phyloP scores from a whole-genome alignment of 2,888 invertebrate species.

The Listrodromus nycthemerus region DNA sequence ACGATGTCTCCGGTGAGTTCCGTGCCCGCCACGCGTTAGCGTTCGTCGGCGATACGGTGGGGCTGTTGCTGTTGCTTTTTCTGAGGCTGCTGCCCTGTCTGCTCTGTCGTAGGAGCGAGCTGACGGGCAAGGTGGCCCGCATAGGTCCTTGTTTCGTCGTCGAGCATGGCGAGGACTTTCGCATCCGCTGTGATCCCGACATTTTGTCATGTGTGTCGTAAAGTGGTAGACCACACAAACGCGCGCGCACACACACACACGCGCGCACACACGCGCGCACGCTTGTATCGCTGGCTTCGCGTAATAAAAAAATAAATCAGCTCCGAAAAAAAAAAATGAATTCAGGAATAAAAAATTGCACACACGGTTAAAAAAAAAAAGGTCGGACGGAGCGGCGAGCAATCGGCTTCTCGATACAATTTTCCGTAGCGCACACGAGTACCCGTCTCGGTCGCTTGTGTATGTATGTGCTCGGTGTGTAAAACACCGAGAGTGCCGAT shows the following conservation, averaged over 20 bases:
- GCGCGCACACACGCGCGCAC: slow-evolving; percentile 71
- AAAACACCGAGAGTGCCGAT: slow-evolving; percentile 48
- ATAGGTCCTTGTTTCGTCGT: slow-evolving; percentile 88
- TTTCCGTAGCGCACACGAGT: no score
- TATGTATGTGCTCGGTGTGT: slow-evolving; percentile 7
- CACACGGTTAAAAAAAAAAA: background rate
- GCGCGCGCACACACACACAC: slow-evolving; percentile 61
- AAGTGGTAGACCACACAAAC: slow-evolving; percentile 66
- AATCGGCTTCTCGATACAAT: no score
- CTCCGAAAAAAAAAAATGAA: slow-evolving; percentile 7
- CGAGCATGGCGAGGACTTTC: slow-evolving; percentile 89
- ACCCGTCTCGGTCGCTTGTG: background rate
- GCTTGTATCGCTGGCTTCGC: background rate
- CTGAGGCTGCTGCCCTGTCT: slow-evolving; percentile 86
- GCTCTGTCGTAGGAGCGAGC: slow-evolving; percentile 89
- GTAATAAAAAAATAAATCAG: background rate
- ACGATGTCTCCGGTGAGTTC: slow-evolving; percentile 89
- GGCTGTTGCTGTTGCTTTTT: slow-evolving; percentile 88
- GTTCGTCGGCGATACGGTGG: slow-evolving; percentile 89
- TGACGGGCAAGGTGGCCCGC: slow-evolving; percentile 91
- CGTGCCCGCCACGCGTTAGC: slow-evolving; percentile 87
- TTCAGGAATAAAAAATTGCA: background rate
- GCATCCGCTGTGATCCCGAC: slow-evolving; percentile 84
- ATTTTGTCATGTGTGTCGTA: slow-evolving; percentile 78
- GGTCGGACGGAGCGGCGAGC: no score